Conservation (phyloP, 2,888 invertebrate genomes). For the Slavum lentiscoides region DNA sequence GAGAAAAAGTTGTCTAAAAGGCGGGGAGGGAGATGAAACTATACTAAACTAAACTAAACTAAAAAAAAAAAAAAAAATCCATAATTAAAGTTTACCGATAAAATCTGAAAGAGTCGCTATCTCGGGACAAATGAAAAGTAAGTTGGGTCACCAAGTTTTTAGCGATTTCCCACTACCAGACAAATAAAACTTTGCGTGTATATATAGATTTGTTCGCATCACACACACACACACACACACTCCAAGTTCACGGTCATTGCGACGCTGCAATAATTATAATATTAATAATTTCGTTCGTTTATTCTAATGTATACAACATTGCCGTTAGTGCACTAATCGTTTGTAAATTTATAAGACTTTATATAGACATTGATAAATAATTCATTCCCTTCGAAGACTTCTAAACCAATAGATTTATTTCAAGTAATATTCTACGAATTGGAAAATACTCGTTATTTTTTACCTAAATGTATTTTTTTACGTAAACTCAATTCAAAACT, state of each 20-base stretch:
- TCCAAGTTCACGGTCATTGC: constrained; percentile 44
- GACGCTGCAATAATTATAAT: constrained; percentile 6
- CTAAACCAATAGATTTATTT: too few species aligned
- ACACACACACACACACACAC: not conserved
- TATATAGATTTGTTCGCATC: not conserved
- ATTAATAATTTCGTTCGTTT: not conserved
- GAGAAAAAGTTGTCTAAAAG: constrained; percentile 37
- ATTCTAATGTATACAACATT: too few species aligned
- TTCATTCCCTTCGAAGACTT: too few species aligned
- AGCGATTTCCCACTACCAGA: constrained; percentile 40
- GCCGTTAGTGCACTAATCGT: too few species aligned
- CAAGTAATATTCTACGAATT: too few species aligned
- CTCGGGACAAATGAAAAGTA: constrained; percentile 49
- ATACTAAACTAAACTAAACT: not conserved
- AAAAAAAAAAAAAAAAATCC: constrained; percentile 42
- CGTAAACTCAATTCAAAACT: too few species aligned
- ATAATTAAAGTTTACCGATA: constrained; percentile 53
- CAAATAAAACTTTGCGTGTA: constrained; percentile 38
- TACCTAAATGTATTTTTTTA: too few species aligned
- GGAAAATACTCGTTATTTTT: too few species aligned
- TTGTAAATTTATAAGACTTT: too few species aligned
- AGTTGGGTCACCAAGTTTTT: constrained; percentile 52
- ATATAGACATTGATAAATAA: too few species aligned
- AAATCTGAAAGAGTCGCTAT: constrained; percentile 46
- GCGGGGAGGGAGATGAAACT: not conserved